Evolutionary conservation across 2,888 invertebrate genomes (phyloP), one percentile per base, ranked within the genome.

Genomic region (Meganola albula): DNA sequence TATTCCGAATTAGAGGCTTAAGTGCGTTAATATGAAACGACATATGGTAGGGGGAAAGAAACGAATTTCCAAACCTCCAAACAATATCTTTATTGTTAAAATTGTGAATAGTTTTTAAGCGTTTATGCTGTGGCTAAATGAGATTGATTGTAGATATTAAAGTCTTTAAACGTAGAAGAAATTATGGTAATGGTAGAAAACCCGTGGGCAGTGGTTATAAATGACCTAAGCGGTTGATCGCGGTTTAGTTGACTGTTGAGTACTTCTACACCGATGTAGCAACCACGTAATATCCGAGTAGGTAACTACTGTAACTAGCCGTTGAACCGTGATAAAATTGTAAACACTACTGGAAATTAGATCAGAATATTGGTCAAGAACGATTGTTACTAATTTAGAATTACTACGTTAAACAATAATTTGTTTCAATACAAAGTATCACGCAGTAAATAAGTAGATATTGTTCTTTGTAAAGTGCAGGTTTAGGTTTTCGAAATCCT

Each of bases 1-100:
- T 80, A 82, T 74, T 71, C 58, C 57, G 63, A 71, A 74, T 76
- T 71, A 73, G 53, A 59, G 48, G 58, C 54, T 63, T 61, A 60
- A 61, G 48, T 68, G 56, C 57, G 63, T 67, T 67, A 59, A 63
- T 62, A 67, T 64, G 41, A 49, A 29, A 54, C 54, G 46, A 36
- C 42, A 53, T 43, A 48, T 43, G 47, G 28, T 24, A 26, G 32
- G 31, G 39, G 37, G n/a, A n/a, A n/a, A n/a, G n/a, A n/a, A n/a
- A n/a, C n/a, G n/a, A n/a, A n/a, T n/a, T n/a, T n/a, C n/a, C n/a
- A n/a, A n/a, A n/a, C n/a, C n/a, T n/a, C n/a, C n/a, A n/a, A n/a
- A n/a, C n/a, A n/a, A n/a, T n/a, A n/a, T n/a, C n/a, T n/a, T n/a
- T n/a, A n/a, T n/a, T n/a, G n/a, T n/a, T n/a, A n/a, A n/a, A n/a